Evolutionary conservation across 2,113 vertebrate genomes (phyloP).

Genomic region (Xiphias gladius): DNA sequence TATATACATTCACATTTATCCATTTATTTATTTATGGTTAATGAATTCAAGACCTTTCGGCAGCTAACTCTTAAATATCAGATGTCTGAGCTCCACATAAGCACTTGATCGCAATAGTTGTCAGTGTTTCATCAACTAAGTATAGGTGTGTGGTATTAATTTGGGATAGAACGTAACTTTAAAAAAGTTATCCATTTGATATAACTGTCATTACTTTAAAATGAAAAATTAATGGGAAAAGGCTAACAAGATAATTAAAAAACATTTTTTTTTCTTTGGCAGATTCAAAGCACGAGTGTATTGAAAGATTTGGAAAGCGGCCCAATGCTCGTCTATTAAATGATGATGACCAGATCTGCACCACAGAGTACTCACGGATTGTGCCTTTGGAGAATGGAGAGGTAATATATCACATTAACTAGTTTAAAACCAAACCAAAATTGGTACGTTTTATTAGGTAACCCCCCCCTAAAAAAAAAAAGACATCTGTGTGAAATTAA

Average conservation of each 20-base stretch:
- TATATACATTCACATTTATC: no score
- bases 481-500: not conserved
- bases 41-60: not conserved
- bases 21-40: not conserved
- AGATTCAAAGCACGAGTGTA: conserved; percentile 91
- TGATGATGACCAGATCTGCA: conserved; percentile 90
- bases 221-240: not conserved
- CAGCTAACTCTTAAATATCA: not conserved
- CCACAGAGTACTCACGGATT: conserved; percentile 91
- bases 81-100: not conserved
- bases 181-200: not conserved
- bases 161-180: not conserved
- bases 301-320: conserved; percentile 87
- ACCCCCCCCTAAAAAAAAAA: not conserved
- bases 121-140: not conserved
- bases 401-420: conserved; percentile 76
- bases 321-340: conserved; percentile 81
- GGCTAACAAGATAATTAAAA: no score
- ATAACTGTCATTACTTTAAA: not conserved
- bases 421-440: not conserved
- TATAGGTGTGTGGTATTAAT: not conserved
- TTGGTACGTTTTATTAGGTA: not conserved
- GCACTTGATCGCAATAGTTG: not conserved
- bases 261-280: not conserved
- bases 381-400: conserved; percentile 94